phyloP scores from a whole-genome alignment of 2,113 vertebrate species.

The Dicentrarchus labrax region DNA sequence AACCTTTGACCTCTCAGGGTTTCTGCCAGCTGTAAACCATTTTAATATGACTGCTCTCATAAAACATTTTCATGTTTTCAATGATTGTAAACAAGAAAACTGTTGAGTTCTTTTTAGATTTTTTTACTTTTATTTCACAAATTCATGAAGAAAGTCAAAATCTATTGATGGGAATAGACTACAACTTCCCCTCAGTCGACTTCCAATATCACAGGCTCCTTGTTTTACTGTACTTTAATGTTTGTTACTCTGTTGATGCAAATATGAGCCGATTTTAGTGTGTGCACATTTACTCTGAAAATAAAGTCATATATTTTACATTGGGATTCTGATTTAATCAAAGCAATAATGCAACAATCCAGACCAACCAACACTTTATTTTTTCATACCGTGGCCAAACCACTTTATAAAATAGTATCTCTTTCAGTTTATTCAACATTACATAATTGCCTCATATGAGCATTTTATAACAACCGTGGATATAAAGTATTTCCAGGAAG shows the following conservation, averaged over 20 bases:
- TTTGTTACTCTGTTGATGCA: constrained; percentile 15
- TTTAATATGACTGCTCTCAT: background rate
- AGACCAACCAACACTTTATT: background rate
- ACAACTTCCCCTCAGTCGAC: background rate
- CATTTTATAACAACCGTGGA: background rate
- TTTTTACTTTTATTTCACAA: background rate
- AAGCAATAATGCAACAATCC: background rate
- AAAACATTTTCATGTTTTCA: background rate
- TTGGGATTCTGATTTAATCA: background rate
- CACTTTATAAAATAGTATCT: background rate
- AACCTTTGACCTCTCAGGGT: background rate
- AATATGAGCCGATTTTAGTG: constrained; percentile 11
- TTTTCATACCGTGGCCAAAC: background rate
- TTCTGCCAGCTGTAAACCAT: background rate
- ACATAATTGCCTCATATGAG: background rate
- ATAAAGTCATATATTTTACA: constrained; percentile 18
- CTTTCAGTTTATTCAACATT: background rate
- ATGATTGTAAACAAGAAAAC: background rate
- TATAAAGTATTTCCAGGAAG: background rate
- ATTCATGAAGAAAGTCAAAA: background rate
- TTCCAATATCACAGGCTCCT: background rate
- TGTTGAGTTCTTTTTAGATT: too few species aligned
- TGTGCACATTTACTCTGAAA: background rate
- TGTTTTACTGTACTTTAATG: background rate
- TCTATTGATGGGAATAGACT: too few species aligned